phyloP scores from a whole-genome alignment of 2,797 vertebrate species.

The Falco biarmicus region DNA sequence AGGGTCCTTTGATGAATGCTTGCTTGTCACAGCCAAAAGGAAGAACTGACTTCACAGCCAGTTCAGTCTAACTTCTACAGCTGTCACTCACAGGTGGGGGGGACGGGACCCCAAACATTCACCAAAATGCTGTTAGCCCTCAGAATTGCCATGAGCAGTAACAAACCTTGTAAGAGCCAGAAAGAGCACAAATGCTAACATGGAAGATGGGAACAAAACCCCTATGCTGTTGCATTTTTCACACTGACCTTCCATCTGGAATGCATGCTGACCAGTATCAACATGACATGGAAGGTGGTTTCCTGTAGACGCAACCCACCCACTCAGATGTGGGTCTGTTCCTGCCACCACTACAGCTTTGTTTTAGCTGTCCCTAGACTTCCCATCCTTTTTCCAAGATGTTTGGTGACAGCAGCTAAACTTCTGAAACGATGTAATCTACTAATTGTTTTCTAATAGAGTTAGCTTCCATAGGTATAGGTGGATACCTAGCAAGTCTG shows the following conservation, averaged over 20 bases:
- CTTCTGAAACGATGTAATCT: neutral
- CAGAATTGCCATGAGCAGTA: neutral
- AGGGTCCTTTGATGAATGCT: neutral
- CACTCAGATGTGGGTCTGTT: neutral
- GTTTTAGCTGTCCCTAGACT: neutral
- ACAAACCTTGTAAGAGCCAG: neutral
- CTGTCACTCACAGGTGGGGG: neutral
- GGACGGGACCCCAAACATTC: neutral
- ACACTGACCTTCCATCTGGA: neutral
- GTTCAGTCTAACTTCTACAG: neutral
- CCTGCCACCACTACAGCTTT: neutral
- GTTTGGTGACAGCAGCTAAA: neutral
- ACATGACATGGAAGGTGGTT: fast-evolving
- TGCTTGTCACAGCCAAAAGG: neutral
- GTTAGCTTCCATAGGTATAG: neutral
- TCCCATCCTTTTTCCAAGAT: neutral
- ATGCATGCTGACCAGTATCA: fast-evolving
- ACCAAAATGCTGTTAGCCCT: neutral
- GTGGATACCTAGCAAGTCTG: neutral
- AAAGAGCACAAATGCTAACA: neutral
- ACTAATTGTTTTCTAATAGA: neutral
- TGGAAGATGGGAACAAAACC: fast-evolving
- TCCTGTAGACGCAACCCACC: neutral
- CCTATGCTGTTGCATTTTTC: neutral
- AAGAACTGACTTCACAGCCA: neutral